phyloP scores from a whole-genome alignment of 2,888 invertebrate species.

The Ornithoptera priamus region DNA sequence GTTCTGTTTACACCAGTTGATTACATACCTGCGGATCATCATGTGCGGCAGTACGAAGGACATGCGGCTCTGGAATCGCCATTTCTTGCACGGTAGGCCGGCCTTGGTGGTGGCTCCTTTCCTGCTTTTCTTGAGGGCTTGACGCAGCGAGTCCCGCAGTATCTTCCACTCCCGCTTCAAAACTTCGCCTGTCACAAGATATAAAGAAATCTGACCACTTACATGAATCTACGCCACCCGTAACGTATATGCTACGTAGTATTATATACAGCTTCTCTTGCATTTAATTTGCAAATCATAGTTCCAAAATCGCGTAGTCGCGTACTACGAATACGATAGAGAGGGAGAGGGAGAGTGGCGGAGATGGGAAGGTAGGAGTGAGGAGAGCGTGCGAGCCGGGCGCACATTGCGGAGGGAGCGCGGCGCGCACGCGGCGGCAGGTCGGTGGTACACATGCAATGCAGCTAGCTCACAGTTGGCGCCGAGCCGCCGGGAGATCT shows the following conservation, averaged over 20 bases:
- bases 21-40: constrained; percentile 56
- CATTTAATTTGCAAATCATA: too few species aligned
- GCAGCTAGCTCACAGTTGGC: constrained; percentile 57
- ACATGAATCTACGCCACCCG: too few species aligned
- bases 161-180: constrained; percentile 75
- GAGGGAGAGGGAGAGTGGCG: too few species aligned
- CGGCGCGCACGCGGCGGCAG: background rate
- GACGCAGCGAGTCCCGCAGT: constrained; percentile 70
- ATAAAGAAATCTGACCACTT: background rate
- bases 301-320: too few species aligned
- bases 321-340: too few species aligned
- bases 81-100: constrained; percentile 64
- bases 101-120: constrained; percentile 58
- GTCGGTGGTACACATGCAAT: background rate
- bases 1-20: background rate
- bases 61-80: constrained; percentile 71
- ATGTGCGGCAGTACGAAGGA: constrained; percentile 70
- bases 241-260: too few species aligned
- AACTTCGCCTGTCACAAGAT: constrained; percentile 52
- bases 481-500: constrained; percentile 64
- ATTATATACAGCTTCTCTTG: too few species aligned
- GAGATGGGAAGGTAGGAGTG: too few species aligned
- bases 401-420: background rate
- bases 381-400: background rate
- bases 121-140: constrained; percentile 62